These are phyloP conservation scores for Lepidochitona cinerea DNA, from an alignment of 2,888 invertebrate genomes.

Conservation along the genomic window DNA sequence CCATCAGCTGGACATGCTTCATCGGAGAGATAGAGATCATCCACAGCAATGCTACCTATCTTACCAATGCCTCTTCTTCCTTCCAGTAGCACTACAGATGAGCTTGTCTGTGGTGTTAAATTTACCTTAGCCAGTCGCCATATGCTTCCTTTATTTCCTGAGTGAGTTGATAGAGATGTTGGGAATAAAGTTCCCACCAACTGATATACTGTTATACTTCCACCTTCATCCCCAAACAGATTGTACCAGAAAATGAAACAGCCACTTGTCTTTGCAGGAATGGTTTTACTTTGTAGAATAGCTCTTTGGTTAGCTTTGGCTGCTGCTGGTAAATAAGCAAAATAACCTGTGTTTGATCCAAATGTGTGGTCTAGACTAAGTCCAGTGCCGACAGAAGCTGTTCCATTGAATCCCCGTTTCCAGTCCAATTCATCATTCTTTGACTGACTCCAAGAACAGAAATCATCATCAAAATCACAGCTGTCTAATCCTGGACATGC, in stretches of 20 bases:
- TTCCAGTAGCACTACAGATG: constrained; percentile 44
- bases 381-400: constrained; percentile 47
- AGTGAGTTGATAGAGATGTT: constrained; percentile 38
- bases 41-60: constrained; percentile 66
- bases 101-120: constrained; percentile 21
- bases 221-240: constrained; percentile 64
- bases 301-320: constrained; percentile 48
- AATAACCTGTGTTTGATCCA: constrained; percentile 69
- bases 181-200: constrained; percentile 28
- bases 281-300: constrained; percentile 44
- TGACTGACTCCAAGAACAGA: constrained; percentile 55
- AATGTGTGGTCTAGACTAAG: constrained; percentile 67
- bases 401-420: constrained; percentile 46
- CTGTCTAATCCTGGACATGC: constrained; percentile 53
- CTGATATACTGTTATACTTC: constrained; percentile 57
- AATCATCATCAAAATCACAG: constrained; percentile 57
- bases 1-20: constrained; percentile 47
- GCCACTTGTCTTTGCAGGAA: constrained; percentile 31
- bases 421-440: constrained; percentile 56
- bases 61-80: constrained; percentile 47
- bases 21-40: constrained; percentile 49
- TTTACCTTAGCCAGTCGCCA: constrained; percentile 55
- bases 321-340: constrained; percentile 56
- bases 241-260: constrained; percentile 67
- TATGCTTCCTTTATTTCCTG: constrained; percentile 53